phyloP scores from a whole-genome alignment of 2,888 invertebrate species.

The Branchellion lobata region DNA sequence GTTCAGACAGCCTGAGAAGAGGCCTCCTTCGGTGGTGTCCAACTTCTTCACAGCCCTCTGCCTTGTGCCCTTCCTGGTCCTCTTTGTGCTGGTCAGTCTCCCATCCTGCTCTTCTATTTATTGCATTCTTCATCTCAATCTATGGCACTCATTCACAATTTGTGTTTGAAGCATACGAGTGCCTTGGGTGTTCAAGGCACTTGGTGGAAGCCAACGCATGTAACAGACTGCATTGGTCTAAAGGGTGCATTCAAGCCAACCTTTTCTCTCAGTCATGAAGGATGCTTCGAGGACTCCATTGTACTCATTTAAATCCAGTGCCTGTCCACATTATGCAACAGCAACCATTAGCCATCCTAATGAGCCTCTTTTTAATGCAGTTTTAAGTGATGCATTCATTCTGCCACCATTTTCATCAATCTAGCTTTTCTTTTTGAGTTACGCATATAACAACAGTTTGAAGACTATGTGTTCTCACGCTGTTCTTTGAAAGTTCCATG shows the following conservation, averaged over 20 bases:
- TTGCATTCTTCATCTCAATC: too few species aligned
- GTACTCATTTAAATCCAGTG: too few species aligned
- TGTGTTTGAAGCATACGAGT: background rate
- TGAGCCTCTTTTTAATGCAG: background rate
- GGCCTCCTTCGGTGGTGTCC: conserved; percentile 83
- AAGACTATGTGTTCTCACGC: too few species aligned
- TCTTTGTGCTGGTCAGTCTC: conserved; percentile 71
- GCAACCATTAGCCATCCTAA: background rate
- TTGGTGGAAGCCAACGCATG: background rate
- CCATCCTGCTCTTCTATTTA: too few species aligned
- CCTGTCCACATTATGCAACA: background rate
- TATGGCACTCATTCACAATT: too few species aligned
- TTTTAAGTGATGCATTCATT: background rate
- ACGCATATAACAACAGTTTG: too few species aligned
- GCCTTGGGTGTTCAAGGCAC: background rate
- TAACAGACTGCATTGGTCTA: too few species aligned
- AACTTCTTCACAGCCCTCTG: conserved; percentile 83
- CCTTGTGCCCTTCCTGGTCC: conserved; percentile 75
- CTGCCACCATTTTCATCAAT: background rate
- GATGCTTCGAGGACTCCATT: too few species aligned
- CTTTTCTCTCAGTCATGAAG: too few species aligned
- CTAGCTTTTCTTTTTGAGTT: too few species aligned
- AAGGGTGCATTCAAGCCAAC: too few species aligned
- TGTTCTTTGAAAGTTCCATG: background rate
- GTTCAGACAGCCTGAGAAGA: conserved; percentile 87